Evolutionary conservation across 2,888 invertebrate species (phyloP).

Genomic region (Heliconius cydno): DNA sequence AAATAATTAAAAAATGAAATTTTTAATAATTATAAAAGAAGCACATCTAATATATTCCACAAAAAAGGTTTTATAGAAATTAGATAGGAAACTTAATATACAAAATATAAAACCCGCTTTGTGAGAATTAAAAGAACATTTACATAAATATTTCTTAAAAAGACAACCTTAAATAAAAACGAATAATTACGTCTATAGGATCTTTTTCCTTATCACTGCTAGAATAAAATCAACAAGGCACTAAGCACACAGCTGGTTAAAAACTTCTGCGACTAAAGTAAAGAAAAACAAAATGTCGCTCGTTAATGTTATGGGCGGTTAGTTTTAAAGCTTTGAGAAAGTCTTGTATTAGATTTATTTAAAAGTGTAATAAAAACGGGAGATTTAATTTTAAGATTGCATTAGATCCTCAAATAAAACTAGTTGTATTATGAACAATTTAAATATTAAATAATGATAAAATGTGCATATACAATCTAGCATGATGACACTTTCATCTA

Average conservation of each 20-base stretch:
- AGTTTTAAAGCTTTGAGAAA: conserved; percentile 24
- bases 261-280: conserved; percentile 28
- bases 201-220: background rate
- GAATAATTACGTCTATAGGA: background rate
- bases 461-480: too few species aligned
- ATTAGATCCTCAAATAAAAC: background rate
- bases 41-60: too few species aligned
- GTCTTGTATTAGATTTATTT: conserved; percentile 13
- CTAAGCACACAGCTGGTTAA: conserved; percentile 24
- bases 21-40: too few species aligned
- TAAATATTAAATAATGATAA: too few species aligned
- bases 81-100: too few species aligned
- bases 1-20: too few species aligned
- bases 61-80: too few species aligned
- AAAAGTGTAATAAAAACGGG: background rate
- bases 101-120: too few species aligned
- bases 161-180: background rate
- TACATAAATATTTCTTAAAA: background rate
- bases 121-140: background rate
- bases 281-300: conserved; percentile 30
- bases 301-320: conserved; percentile 23
- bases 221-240: conserved; percentile 17
- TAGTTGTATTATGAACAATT: too few species aligned
- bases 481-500: background rate
- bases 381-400: conserved; percentile 4